These are phyloP conservation scores for Mastacembelus armatus DNA, from an alignment of 2,797 vertebrate species.

Conservation along the genomic window DNA sequence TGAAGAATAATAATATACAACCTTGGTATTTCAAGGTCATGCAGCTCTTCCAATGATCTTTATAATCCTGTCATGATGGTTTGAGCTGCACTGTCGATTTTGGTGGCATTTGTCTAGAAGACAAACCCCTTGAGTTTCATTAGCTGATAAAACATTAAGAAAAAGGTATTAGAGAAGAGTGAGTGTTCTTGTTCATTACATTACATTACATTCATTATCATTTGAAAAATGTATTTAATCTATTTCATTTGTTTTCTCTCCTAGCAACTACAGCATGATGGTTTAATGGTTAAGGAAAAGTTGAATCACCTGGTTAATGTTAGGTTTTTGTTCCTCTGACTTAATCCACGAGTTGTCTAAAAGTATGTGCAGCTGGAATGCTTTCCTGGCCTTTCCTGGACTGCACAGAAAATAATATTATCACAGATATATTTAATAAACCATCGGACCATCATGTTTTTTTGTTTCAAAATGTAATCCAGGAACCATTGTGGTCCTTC, in stretches of 20 bases:
- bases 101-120: background rate
- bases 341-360: too few relatives aligned
- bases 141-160: background rate
- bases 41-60: slow-evolving; percentile 35
- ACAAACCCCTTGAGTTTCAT: background rate
- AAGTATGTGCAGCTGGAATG: too few relatives aligned
- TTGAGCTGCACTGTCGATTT: slow-evolving; percentile 30
- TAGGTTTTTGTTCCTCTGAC: background rate
- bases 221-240: too few relatives aligned
- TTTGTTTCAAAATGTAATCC: background rate
- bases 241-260: too few relatives aligned
- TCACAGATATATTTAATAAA: too few relatives aligned
- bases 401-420: too few relatives aligned
- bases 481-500: too few relatives aligned
- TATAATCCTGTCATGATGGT: slow-evolving; percentile 27
- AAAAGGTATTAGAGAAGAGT: background rate
- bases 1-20: slow-evolving; percentile 67
- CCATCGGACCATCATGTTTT: too few relatives aligned
- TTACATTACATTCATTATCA: too few relatives aligned
- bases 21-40: slow-evolving; percentile 72
- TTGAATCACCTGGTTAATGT: background rate
- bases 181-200: too few relatives aligned
- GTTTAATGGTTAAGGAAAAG: background rate
- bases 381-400: too few relatives aligned
- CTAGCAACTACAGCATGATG: too few relatives aligned